Conservation (phyloP, 2,113 vertebrate species). For the Callipepla squamata region DNA sequence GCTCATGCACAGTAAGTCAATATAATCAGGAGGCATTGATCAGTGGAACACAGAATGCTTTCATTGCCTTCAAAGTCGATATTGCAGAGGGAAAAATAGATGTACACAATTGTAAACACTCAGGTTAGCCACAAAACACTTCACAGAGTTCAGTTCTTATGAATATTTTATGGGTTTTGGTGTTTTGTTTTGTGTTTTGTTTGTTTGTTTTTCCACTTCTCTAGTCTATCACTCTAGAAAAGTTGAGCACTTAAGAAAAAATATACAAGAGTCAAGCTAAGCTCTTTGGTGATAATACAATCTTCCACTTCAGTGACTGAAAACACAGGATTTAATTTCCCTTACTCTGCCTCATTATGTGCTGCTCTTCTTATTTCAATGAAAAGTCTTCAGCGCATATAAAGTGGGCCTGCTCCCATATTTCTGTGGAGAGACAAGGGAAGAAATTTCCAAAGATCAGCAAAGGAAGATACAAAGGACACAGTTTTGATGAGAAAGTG, state of each 20-base stretch:
- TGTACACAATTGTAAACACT: neutral
- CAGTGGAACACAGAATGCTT: constrained; percentile 73
- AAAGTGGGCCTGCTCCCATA: neutral
- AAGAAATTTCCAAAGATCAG: neutral
- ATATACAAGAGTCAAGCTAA: neutral
- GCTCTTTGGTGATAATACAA: neutral
- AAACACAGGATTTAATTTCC: too few species aligned
- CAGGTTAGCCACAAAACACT: neutral
- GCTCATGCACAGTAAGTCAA: neutral
- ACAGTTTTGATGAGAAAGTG: neutral
- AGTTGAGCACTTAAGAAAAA: neutral
- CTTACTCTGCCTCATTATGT: neutral
- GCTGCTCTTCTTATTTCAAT: neutral
- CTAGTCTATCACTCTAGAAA: neutral
- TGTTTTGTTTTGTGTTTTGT: neutral
- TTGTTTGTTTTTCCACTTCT: neutral
- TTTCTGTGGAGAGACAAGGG: neutral
- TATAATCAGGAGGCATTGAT: constrained; percentile 57
- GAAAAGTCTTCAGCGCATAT: neutral
- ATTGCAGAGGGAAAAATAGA: constrained; percentile 20
- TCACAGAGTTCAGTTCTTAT: neutral
- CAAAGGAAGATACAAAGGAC: neutral
- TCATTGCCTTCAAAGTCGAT: constrained; percentile 65
- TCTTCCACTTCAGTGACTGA: neutral
- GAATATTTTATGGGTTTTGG: neutral